These are phyloP conservation scores for Anolis sagrei DNA, from an alignment of 2,113 vertebrate genomes.

Conservation along the genomic window DNA sequence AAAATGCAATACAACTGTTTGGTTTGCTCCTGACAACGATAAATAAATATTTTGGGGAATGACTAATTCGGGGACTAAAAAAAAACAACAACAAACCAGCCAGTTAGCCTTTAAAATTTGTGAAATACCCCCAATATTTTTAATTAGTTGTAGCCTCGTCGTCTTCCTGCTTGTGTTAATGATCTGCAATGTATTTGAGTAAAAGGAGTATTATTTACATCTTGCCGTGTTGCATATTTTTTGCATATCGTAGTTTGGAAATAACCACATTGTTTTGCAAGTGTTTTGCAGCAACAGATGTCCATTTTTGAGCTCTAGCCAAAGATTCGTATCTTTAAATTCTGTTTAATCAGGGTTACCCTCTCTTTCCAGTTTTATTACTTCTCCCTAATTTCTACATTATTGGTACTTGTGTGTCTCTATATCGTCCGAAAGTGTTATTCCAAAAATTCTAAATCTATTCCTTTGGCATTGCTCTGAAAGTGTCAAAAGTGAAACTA, in stretches of 20 bases:
- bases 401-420: neutral
- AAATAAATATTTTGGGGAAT: neutral
- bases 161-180: slow-evolving; percentile 37
- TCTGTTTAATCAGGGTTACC: neutral
- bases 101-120: no score
- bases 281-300: neutral
- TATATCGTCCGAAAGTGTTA: neutral
- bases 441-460: neutral
- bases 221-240: neutral
- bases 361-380: neutral
- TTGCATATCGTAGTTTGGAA: neutral
- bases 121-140: neutral
- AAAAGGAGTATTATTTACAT: neutral
- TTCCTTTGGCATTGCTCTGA: neutral
- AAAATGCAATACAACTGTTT: no score
- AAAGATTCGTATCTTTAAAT: rapidly evolving
- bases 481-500: neutral
- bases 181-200: slow-evolving; percentile 1
- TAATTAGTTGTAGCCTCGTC: neutral
- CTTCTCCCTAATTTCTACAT: neutral
- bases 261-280: neutral
- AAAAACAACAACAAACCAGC: neutral
- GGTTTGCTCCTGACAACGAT: no score
- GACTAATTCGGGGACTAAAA: neutral
- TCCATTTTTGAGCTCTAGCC: neutral